These are phyloP conservation scores for Chirona hameri DNA, from an alignment of 2,888 invertebrate genomes.

Conservation along the genomic window DNA sequence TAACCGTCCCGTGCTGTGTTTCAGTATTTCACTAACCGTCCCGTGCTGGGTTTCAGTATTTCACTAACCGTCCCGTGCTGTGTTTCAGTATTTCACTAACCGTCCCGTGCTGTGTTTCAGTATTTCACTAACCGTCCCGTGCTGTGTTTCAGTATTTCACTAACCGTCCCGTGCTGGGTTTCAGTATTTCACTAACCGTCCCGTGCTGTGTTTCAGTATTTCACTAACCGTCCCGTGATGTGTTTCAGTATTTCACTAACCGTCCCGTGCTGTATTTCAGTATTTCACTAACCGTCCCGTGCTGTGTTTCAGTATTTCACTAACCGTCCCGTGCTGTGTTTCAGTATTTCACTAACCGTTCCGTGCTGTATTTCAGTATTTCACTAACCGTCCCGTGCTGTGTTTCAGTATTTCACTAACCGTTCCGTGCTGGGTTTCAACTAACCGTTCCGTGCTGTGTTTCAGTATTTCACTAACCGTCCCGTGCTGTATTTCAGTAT, in stretches of 20 bases:
- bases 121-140: constrained; percentile 36
- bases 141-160: neutral
- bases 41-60: constrained; percentile 12
- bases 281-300: neutral
- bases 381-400: constrained; percentile 31
- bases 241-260: constrained; percentile 35
- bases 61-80: neutral
- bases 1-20: constrained; percentile 24
- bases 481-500: no score
- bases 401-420: neutral
- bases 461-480: neutral
- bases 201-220: neutral
- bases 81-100: no score
- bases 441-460: constrained; percentile 27
- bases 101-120: neutral
- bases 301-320: constrained; percentile 6
- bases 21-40: neutral
- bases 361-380: constrained; percentile 30
- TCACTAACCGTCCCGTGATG: neutral
- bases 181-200: neutral
- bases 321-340: neutral
- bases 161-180: constrained; percentile 25
- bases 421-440: constrained; percentile 23
- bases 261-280: constrained; percentile 12
- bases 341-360: no score